These are phyloP conservation scores for Oceanodroma tethys DNA, from an alignment of 2,113 vertebrate genomes.

Conservation along the genomic window DNA sequence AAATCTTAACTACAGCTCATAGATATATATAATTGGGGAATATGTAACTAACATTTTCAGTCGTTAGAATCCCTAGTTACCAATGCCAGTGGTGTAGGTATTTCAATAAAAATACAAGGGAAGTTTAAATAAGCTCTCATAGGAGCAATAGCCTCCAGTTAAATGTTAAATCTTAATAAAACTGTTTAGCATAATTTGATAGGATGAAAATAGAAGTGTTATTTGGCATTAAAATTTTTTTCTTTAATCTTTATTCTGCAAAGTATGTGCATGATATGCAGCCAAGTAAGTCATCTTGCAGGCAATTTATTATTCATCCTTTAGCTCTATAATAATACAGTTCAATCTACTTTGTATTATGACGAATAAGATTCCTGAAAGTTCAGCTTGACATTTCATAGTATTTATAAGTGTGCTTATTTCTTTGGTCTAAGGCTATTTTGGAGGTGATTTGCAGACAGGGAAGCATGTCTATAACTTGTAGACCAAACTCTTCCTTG, in stretches of 20 bases:
- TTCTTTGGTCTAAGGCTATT: neutral
- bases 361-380: neutral
- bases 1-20: neutral
- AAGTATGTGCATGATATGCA: neutral
- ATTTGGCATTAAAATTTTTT: neutral
- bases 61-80: neutral
- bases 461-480: neutral
- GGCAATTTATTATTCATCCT: neutral
- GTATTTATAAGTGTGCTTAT: neutral
- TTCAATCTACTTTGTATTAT: neutral
- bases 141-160: constrained; percentile 47
- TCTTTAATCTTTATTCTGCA: constrained; percentile 25
- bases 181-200: constrained; percentile 48
- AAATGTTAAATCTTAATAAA: constrained; percentile 49
- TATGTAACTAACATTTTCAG: neutral
- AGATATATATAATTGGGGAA: neutral
- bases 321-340: neutral
- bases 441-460: neutral
- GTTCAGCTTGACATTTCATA: neutral
- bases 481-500: neutral
- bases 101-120: constrained; percentile 43
- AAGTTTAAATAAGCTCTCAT: constrained; percentile 45
- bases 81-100: neutral
- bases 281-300: neutral
- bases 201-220: constrained; percentile 55